A percentile compares a stretch with the other conserved stretches of the same genome.
Conservation (phyloP, 2,888 invertebrate genomes). For the Mayetiola destructor region DNA sequence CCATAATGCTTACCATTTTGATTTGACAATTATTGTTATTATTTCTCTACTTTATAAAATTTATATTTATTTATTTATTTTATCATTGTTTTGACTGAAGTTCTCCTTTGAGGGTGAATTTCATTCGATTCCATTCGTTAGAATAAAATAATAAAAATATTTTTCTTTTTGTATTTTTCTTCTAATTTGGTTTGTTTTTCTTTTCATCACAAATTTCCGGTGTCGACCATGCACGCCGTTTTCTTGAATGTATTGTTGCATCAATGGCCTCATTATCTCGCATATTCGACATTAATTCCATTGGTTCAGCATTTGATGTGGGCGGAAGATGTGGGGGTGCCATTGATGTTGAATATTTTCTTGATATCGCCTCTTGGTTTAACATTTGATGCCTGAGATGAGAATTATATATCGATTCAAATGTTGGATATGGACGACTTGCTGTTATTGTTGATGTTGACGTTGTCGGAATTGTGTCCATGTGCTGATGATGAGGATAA, state of each 20-base stretch:
- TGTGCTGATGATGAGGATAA: neutral
- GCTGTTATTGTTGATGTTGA: conserved; percentile 36
- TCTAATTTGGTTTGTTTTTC: neutral
- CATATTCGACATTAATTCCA: neutral
- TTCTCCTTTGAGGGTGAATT: too few species aligned
- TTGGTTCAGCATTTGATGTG: neutral
- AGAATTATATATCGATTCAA: neutral
- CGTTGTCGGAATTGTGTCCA: conserved; percentile 34
- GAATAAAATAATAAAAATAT: too few species aligned
- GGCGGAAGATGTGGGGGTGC: neutral
- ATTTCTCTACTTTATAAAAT: too few species aligned
- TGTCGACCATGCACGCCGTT: conserved; percentile 37
- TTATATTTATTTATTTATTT: too few species aligned
- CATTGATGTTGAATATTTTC: neutral
- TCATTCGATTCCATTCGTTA: too few species aligned
- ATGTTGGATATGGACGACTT: conserved; percentile 24
- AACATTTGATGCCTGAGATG: neutral
- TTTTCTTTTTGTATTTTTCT: neutral
- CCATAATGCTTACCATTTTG: too few species aligned
- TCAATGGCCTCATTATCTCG: conserved; percentile 19
- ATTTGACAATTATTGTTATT: too few species aligned
- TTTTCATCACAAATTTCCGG: conserved; percentile 35
- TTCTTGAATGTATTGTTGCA: conserved; percentile 25
- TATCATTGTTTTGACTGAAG: too few species aligned
- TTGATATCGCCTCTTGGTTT: neutral